Base-by-base conservation (phyloP, 2,888 invertebrate genomes). In the Parascotia fuliginaria region DNA sequence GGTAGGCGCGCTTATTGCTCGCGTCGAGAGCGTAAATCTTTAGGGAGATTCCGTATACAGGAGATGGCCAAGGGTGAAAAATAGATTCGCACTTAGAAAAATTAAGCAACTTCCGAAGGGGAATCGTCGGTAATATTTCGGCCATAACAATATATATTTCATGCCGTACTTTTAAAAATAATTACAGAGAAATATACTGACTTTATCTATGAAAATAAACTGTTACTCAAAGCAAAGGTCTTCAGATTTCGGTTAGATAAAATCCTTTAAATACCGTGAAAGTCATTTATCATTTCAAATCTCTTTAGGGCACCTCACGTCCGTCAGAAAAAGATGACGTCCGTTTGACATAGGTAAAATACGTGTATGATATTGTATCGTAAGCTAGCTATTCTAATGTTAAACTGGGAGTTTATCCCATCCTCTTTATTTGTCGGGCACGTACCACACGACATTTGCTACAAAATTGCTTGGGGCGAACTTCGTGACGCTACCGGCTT, bases 401-500 rank as follows among this genome's bases (percentile, higher is more conserved):
- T 79, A 81, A 73, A 77, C 63, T 63, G 78, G 65, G 77, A 80
- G 78, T 85, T 84, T 82, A 87, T 87, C 81, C 85, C 73, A 71
- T 81, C 87, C 83, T 86, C 85, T 90, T 87, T 90, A 89, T 89
- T 87, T 87, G 89, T 87, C 75, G 73, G 82, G 87, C 91, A 91
- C 90, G 91, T 92, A 87, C 75, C 73, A 65, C 82, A 82, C 86
- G 90, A 91, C 90, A 90, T 90, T 91, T 89, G 91, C 85, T 84
- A 88, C 86, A 80, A 89, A 92, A 92, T 92, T 92, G 91, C 90
- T 87, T 87, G 73, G 79, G 85, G 89, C 83, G 77, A 83, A 81
- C 83, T 85, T 84, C 87, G 88, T 88, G 89, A 86, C 87, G 79
- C 71, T 79, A 68, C 75, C 71, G 60, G 64, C 71, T 77, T 76